A percentile compares a stretch with the other conserved stretches of the same genome.
These are phyloP conservation scores for Tolypeutes matacus DNA, from an alignment of 2,797 vertebrate genomes.

Conservation along the genomic window DNA sequence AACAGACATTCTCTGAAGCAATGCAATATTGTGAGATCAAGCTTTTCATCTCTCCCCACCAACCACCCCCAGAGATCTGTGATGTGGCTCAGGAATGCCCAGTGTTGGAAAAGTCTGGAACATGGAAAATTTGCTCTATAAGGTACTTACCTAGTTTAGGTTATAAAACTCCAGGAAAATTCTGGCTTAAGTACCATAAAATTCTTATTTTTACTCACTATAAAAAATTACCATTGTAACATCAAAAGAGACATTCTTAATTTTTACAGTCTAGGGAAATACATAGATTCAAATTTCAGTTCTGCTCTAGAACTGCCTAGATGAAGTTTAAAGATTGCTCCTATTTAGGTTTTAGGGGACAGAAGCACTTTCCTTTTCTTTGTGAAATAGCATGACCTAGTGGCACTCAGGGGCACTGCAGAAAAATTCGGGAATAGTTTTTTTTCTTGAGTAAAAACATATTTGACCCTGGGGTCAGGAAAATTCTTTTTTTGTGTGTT, in stretches of 20 bases:
- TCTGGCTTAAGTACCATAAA: neutral
- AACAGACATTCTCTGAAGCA: neutral
- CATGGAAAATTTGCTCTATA: neutral
- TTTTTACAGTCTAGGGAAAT: conserved; percentile 5
- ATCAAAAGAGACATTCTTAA: neutral
- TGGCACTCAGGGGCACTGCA: neutral
- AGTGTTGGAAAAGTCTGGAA: neutral
- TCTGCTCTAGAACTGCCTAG: neutral
- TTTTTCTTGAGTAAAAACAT: neutral
- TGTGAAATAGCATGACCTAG: conserved; percentile 55
- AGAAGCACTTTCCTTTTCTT: conserved; percentile 38
- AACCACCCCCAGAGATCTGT: neutral
- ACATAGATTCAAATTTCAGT: neutral
- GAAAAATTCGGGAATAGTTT: neutral
- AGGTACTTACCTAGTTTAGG: neutral
- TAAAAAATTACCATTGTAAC: neutral
- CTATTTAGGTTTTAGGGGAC: neutral
- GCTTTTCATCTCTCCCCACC: neutral
- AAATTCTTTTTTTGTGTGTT: neutral
- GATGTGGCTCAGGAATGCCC: neutral
- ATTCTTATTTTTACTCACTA: neutral
- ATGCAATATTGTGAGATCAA: neutral
- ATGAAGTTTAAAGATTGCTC: neutral
- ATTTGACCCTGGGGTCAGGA: neutral
- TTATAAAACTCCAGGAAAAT: neutral